Evolutionary conservation across 2,113 vertebrate species (phyloP), one percentile per base, ranked within the genome.

Genomic region (Anoplopoma fimbria): DNA sequence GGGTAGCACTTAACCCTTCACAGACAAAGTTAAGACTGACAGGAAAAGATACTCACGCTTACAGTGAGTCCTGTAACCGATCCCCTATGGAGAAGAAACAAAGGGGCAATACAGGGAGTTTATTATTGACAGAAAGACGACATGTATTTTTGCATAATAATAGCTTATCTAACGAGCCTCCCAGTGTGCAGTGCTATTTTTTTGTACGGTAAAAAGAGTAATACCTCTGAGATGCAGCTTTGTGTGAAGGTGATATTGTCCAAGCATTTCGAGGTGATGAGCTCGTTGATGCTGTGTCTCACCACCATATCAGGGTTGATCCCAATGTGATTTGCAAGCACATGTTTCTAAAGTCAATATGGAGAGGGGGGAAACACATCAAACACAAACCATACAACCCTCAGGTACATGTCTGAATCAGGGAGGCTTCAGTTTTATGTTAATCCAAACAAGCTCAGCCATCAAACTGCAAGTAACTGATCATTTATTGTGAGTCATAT

Each of bases 31-130:
- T 36, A 25, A 25, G 15, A 47, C 10, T 64, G 17, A 60, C 67
- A 68, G 47, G 19, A 49, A 51, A 33, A 13, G 2, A 25, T 49
- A 85, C 83, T 80, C 27, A 85, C 83, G 1, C 0, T 0, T 1
- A 13, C 83, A 85, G 1, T 0, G 0, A 21, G 0, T 1, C 0
- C 0, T 23, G 23, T 9, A 5, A 6, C 0, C 0, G 1, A 0
- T 0, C 23, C 0, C 0, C 82, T 84, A 5, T 47, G 6, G 64
- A 57, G 47, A 69, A 2, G 10, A 75, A 75, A 75, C 21, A 45
- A 21, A 60, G 3, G 9, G 40, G n/a, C 23, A 71, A 29, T 29
- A 53, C 25, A 34, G 9, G 38, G 38, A 40, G 42, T 61, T 53
- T 19, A 9, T 51, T 75, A 38, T 31, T 9, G 27, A 25, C 17